Percentiles rank a stretch among this genome's conserved stretches.
Conservation (phyloP, 2,888 invertebrate species). For the Lepidocyrtoides sp. region DNA sequence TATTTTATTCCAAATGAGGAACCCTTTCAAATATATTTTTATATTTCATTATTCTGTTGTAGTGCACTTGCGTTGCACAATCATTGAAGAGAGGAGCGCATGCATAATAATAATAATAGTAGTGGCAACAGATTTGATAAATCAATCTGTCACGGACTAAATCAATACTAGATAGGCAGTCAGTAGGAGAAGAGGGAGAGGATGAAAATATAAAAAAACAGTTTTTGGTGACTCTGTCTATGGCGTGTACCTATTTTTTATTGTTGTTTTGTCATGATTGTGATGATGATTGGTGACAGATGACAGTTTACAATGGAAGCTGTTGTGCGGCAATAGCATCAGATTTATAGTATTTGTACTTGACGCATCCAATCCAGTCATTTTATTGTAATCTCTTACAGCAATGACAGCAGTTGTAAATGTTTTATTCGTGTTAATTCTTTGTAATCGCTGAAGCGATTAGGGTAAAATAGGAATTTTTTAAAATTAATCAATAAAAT, state of each 20-base stretch:
- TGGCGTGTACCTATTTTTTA: background rate
- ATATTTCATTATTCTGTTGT: background rate
- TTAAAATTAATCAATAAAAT: background rate
- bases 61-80: constrained; percentile 37
- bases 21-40: constrained; percentile 25
- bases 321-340: too few species aligned
- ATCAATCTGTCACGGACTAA: constrained; percentile 59
- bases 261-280: constrained; percentile 12
- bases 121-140: constrained; percentile 24
- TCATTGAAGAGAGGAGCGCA: constrained; percentile 19
- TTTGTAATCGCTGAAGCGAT: constrained; percentile 23
- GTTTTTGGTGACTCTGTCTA: background rate
- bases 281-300: constrained; percentile 32
- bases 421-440: constrained; percentile 44
- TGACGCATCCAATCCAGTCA: background rate
- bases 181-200: background rate
- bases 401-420: constrained; percentile 29
- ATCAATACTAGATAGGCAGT: constrained; percentile 24
- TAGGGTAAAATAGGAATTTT: background rate
- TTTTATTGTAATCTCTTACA: background rate
- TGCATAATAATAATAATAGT: too few species aligned
- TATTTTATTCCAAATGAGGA: constrained; percentile 56
- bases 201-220: background rate
- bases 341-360: background rate
- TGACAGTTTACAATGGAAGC: constrained; percentile 45